Evolutionary conservation across 2,888 invertebrate genomes (phyloP), one percentile per base, ranked within the genome.

Genomic region (Drosophila kuntzei): DNA sequence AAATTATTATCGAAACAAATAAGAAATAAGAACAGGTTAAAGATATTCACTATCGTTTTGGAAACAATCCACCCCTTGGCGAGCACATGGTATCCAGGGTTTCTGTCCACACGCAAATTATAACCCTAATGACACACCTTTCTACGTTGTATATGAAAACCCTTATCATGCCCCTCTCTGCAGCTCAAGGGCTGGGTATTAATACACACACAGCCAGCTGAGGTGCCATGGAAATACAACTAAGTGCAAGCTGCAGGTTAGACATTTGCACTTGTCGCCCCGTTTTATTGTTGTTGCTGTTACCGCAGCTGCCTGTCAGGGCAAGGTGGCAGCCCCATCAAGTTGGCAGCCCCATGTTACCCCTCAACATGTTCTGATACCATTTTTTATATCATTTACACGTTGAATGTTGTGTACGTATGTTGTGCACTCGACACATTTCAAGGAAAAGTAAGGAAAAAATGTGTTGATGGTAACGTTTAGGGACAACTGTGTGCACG

Each of bases 381-480:
- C 70, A 63, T 74, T 87, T 81, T 87, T 79, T 81, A 76, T 76
- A 65, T 68, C 85, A 74, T 83, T 83, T 87, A 85, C 82, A 72
- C 79, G 55, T 60, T 77, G 66, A 68, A 72, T 71, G 59, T 74
- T 69, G 50, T 61, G 65, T 63, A 18, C 58, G 46, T 34, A n/a
- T n/a, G 34, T 22, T 54, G 12, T 68, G 69, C 73, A 67, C 66
- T 66, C 62, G 55, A 71, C 73, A 76, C 70, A 70, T 84, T 84
- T 65, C 61, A 49, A n/a, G 11, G 39, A 4, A 39, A 20, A 8
- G 20, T 54, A 20, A 37, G 16, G 32, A 16, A 41, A 53, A 39
- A 39, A 49, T 50, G 55, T 44, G 49, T 46, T 51, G 64, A 32
- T 59, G 44, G 16, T 49, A 71, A 55, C 74, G 46, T 57, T 75